Conservation (phyloP, 2,113 vertebrate species). For the Meriones unguiculatus region DNA sequence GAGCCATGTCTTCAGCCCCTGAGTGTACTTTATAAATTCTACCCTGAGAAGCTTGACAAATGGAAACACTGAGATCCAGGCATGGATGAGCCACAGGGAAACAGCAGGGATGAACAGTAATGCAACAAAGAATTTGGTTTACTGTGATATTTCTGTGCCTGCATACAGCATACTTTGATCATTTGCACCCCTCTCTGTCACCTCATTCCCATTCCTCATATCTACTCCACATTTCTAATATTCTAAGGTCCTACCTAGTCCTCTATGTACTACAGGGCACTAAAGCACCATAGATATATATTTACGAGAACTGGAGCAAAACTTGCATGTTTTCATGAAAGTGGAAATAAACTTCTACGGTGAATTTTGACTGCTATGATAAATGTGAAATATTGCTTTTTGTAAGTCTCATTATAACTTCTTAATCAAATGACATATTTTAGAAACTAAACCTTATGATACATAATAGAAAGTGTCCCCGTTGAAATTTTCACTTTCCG, state of each 20-base stretch:
- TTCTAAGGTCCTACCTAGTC: neutral
- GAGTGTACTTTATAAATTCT: neutral
- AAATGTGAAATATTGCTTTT: neutral
- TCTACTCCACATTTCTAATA: too few species aligned
- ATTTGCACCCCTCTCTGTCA: neutral
- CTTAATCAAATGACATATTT: neutral
- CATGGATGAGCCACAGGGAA: neutral
- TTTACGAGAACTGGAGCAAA: neutral
- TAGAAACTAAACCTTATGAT: neutral
- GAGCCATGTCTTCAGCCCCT: too few species aligned
- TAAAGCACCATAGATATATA: neutral
- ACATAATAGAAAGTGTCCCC: neutral
- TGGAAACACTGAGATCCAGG: neutral
- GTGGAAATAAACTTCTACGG: neutral
- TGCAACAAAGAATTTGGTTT: neutral
- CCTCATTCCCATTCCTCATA: neutral
- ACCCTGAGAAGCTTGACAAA: neutral
- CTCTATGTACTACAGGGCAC: neutral
- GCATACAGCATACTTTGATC: neutral
- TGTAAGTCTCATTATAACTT: neutral
- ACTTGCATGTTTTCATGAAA: rapidly evolving
- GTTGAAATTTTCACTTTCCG: neutral
- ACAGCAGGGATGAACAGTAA: neutral
- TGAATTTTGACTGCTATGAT: neutral
- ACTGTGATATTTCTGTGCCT: neutral